phyloP scores from a whole-genome alignment of 2,113 vertebrate species.

The Lampris megalopsis region DNA sequence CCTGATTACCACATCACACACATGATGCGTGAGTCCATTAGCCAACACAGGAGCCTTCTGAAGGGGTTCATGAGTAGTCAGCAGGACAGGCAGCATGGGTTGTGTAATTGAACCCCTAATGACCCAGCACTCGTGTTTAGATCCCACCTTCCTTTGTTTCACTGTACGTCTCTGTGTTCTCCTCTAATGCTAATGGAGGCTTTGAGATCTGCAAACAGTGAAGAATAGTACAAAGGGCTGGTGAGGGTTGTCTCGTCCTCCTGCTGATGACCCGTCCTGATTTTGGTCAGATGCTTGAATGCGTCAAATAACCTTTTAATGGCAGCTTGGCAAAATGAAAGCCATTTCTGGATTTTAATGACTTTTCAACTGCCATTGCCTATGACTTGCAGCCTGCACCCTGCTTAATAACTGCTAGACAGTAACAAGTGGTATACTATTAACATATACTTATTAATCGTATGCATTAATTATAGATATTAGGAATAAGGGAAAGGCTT shows the following conservation, averaged over 20 bases:
- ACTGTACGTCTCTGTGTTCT: conserved; percentile 53
- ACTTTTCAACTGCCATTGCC: too few species aligned
- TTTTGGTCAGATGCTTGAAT: not conserved
- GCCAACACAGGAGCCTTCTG: conserved; percentile 53
- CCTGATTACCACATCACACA: conserved; percentile 80
- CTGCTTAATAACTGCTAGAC: too few species aligned
- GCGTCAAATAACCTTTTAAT: not conserved
- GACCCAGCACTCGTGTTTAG: conserved; percentile 65
- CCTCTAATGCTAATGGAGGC: conserved; percentile 65
- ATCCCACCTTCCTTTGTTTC: conserved; percentile 69
- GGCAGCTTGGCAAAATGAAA: too few species aligned
- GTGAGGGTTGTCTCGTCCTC: conserved; percentile 17
- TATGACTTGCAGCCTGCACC: too few species aligned
- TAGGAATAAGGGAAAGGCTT: too few species aligned
- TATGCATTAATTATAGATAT: too few species aligned
- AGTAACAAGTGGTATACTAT: too few species aligned
- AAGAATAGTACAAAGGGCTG: conserved; percentile 52
- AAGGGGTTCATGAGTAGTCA: conserved; percentile 56
- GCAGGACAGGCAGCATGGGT: conserved; percentile 31
- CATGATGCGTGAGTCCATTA: conserved; percentile 46
- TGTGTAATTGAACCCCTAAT: conserved; percentile 76
- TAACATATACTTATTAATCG: too few species aligned
- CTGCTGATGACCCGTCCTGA: conserved; percentile 14
- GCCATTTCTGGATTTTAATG: too few species aligned
- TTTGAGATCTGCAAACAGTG: conserved; percentile 56